These are phyloP conservation scores for Vespertilio murinus DNA, from an alignment of 2,797 vertebrate species.

Conservation along the genomic window DNA sequence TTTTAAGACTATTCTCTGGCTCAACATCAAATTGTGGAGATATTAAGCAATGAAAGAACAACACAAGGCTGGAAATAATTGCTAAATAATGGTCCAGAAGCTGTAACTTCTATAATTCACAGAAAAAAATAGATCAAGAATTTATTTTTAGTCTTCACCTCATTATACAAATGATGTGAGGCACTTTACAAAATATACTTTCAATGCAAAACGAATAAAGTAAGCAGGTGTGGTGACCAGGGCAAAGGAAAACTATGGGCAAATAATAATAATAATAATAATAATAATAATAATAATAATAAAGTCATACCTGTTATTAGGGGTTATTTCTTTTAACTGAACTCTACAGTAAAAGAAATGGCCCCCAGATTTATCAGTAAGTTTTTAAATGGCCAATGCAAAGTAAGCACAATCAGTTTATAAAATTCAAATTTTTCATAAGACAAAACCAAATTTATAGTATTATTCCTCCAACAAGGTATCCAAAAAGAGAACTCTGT, in stretches of 20 bases:
- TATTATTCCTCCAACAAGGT: conserved; percentile 7
- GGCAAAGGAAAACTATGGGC: not conserved
- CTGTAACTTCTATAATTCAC: not conserved
- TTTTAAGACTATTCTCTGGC: not conserved
- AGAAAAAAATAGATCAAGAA: not conserved
- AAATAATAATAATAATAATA: conserved; percentile 28
- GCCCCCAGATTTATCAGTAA: not conserved
- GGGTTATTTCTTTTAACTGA: not conserved
- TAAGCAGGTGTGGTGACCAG: not conserved
- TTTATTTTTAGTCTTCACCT: conserved; percentile 40
- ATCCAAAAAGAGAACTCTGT: not conserved
- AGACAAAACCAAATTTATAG: not conserved
- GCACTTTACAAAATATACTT: not conserved
- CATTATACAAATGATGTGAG: conserved; percentile 11
- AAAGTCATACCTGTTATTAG: not conserved
- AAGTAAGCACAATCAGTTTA: not conserved
- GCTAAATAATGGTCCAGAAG: not conserved
- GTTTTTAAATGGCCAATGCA: not conserved
- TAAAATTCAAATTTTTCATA: not conserved
- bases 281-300: no score
- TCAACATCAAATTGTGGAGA: not conserved
- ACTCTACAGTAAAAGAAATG: not conserved
- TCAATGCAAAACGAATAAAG: not conserved
- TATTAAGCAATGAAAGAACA: not conserved
- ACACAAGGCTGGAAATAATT: conserved; percentile 24